Percentiles rank a stretch among this genome's conserved stretches.
These are phyloP conservation scores for Arothron firmamentum DNA, from an alignment of 2,113 vertebrate species.

Conservation along the genomic window DNA sequence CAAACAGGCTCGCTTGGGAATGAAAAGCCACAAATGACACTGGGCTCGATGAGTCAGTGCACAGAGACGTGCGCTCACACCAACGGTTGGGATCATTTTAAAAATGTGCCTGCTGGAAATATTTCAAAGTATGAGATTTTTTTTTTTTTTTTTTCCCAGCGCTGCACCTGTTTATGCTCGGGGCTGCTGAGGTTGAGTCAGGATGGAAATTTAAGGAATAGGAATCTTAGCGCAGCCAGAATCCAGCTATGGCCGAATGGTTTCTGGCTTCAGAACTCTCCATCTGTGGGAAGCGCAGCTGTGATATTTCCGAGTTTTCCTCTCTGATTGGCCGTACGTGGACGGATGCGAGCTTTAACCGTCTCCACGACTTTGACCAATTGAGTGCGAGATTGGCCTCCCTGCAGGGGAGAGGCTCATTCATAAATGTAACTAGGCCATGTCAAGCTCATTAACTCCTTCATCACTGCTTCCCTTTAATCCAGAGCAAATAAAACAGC, in stretches of 20 bases:
- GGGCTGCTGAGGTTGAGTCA: conserved; percentile 5
- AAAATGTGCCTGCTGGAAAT: conserved; percentile 15
- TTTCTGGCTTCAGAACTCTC: conserved; percentile 3
- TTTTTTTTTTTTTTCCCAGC: neutral
- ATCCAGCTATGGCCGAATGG: neutral
- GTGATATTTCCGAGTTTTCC: neutral
- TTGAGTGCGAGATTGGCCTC: conserved; percentile 30
- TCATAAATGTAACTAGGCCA: conserved; percentile 74
- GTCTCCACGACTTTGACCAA: conserved; percentile 38
- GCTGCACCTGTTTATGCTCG: conserved; percentile 26
- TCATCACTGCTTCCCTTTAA: conserved; percentile 43
- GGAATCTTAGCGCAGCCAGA: conserved; percentile 11
- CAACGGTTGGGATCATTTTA: conserved; percentile 13
- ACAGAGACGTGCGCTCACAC: conserved; percentile 18
- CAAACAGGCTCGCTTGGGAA: conserved; percentile 27
- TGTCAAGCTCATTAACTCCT: conserved; percentile 54
- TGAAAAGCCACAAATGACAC: conserved; percentile 43
- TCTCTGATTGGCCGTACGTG: conserved; percentile 6
- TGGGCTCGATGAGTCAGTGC: conserved; percentile 49
- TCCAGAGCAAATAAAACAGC: conserved; percentile 57
- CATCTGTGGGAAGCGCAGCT: neutral
- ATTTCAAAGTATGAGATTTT: conserved; percentile 12
- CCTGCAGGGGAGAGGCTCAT: conserved; percentile 46
- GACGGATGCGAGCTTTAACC: conserved; percentile 9
- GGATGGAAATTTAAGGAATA: conserved; percentile 14